Conservation (phyloP, 1,140 invertebrate genomes). For the Calliphora vicina region DNA sequence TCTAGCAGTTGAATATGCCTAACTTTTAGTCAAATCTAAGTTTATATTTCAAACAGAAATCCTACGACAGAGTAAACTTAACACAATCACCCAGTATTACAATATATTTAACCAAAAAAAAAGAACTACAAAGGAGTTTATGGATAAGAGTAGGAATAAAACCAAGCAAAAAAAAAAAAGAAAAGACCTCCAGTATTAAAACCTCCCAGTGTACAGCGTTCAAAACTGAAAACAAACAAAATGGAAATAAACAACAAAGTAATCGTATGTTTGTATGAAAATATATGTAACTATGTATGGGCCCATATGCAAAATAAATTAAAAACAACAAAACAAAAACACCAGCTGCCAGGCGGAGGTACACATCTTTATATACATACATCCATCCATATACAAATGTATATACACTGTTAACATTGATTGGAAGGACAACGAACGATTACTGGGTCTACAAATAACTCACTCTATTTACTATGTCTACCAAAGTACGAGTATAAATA, state of each 20-base stretch:
- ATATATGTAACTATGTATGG: neutral
- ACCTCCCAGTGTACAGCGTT: neutral
- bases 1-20: no score
- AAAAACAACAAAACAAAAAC: neutral
- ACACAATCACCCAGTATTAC: no score
- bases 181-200: neutral
- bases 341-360: neutral
- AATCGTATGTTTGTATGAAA: neutral
- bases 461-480: no score
- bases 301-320: neutral
- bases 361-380: neutral
- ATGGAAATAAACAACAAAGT: neutral
- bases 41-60: neutral
- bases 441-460: neutral
- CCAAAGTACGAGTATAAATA: no score
- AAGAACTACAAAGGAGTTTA: neutral
- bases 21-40: no score
- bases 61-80: neutral
- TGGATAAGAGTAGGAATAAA: neutral
- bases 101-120: no score
- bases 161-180: neutral
- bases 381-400: neutral
- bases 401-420: neutral
- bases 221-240: neutral
- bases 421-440: slow-evolving; percentile 19